These are phyloP conservation scores for Malurus splendens DNA, from an alignment of 2,797 vertebrate species.

Conservation along the genomic window DNA sequence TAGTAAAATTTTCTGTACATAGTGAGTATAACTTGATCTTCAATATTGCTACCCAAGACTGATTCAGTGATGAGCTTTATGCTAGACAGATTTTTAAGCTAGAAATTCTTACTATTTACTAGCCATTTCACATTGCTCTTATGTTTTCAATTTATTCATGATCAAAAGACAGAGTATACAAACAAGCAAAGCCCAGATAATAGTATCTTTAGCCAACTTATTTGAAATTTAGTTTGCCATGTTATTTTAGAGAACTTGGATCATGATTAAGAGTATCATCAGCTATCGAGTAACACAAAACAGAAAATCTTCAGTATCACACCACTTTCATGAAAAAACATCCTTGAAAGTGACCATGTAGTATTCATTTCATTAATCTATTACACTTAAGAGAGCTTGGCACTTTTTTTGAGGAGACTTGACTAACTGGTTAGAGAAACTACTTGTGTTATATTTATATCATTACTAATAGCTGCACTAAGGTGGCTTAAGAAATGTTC, in stretches of 20 bases:
- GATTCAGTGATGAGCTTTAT: not conserved
- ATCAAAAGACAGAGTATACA: not conserved
- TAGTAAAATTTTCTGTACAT: not conserved
- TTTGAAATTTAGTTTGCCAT: not conserved
- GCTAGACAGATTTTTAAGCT: not conserved
- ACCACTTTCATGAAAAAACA: not conserved
- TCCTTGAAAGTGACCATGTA: not conserved
- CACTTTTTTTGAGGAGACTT: not conserved
- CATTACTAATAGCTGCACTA: not conserved
- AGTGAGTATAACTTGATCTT: not conserved
- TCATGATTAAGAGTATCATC: not conserved
- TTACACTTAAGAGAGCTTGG: not conserved
- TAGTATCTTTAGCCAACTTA: not conserved
- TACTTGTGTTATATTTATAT: not conserved
- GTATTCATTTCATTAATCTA: not conserved
- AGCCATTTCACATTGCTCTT: not conserved
- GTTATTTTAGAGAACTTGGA: not conserved
- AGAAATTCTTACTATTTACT: not conserved
- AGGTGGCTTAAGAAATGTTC: not conserved
- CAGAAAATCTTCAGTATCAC: not conserved
- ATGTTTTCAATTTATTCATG: not conserved
- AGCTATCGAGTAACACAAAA: not conserved
- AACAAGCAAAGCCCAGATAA: not conserved
- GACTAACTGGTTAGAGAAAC: not conserved
- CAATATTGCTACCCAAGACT: not conserved